These are phyloP conservation scores for Pelochelys cantorii DNA, from an alignment of 2,797 vertebrate species.

Conservation along the genomic window DNA sequence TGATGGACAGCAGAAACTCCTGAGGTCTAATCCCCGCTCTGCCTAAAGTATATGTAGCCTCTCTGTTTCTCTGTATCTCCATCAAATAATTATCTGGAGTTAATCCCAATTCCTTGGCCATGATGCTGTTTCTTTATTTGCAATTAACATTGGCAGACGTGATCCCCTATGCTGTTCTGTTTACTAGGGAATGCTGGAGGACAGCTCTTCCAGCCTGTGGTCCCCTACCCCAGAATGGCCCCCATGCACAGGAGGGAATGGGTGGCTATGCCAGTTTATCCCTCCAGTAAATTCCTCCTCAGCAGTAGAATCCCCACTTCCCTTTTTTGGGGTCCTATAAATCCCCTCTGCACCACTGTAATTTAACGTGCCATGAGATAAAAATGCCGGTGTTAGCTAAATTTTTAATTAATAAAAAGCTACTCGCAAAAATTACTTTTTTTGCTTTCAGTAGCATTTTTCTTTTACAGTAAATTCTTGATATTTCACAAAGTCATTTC, in stretches of 20 bases:
- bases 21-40: not conserved
- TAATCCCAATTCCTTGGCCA: not conserved
- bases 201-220: conserved; percentile 8
- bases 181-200: conserved; percentile 45
- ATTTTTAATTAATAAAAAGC: not conserved
- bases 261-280: not conserved
- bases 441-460: not conserved
- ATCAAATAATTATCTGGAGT: conserved; percentile 10
- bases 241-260: not conserved
- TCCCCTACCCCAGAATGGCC: not conserved
- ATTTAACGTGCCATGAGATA: not conserved
- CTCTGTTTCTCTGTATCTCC: conserved; percentile 30
- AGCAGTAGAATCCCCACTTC: not conserved
- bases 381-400: not conserved
- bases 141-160: conserved; percentile 40
- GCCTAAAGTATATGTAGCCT: not conserved
- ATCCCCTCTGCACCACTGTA: not conserved
- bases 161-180: conserved; percentile 8
- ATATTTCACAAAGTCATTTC: conserved; percentile 60
- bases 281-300: not conserved
- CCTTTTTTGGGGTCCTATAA: not conserved
- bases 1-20: not conserved
- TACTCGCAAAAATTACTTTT: not conserved
- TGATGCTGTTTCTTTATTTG: conserved; percentile 12
- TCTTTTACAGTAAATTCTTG: conserved; percentile 57